These are phyloP conservation scores for Cepaea nemoralis DNA, from an alignment of 1,140 invertebrate species.

Conservation along the genomic window DNA sequence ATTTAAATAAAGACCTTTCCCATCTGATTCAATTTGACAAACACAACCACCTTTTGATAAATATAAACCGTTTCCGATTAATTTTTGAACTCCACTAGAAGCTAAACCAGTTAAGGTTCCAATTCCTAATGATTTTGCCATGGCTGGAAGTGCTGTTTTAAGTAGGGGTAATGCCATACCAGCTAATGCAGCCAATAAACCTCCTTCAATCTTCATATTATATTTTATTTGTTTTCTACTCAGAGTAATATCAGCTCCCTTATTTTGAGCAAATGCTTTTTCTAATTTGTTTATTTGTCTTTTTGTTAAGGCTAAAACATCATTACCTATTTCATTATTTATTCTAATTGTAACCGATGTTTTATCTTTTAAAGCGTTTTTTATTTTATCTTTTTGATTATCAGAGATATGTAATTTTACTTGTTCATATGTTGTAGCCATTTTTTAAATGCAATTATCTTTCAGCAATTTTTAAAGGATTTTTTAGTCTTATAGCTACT, in stretches of 20 bases:
- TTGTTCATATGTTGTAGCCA: neutral
- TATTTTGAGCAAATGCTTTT: neutral
- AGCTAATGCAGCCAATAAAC: neutral
- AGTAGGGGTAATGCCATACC: neutral
- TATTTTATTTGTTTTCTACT: neutral
- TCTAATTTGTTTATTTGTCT: conserved; percentile 6
- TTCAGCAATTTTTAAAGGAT: too few relatives aligned
- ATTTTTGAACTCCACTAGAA: neutral
- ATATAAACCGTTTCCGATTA: neutral
- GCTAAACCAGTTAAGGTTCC: conserved; percentile 1
- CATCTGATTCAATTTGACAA: conserved; percentile 10
- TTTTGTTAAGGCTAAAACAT: conserved; percentile 13
- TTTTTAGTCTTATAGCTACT: too few relatives aligned
- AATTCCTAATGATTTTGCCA: neutral
- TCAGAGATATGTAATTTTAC: neutral
- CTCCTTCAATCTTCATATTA: neutral
- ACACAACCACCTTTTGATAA: neutral
- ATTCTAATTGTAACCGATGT: neutral
- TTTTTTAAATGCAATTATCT: neutral
- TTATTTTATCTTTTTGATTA: conserved; percentile 1
- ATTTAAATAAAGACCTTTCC: conserved; percentile 2
- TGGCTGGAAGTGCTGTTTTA: neutral
- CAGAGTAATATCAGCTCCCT: neutral
- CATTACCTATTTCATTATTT: neutral
- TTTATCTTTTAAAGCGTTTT: neutral